A percentile compares a stretch with the other conserved stretches of the same genome.
These are phyloP conservation scores for Hypanus sabinus DNA, from an alignment of 2,113 vertebrate species.

Conservation along the genomic window DNA sequence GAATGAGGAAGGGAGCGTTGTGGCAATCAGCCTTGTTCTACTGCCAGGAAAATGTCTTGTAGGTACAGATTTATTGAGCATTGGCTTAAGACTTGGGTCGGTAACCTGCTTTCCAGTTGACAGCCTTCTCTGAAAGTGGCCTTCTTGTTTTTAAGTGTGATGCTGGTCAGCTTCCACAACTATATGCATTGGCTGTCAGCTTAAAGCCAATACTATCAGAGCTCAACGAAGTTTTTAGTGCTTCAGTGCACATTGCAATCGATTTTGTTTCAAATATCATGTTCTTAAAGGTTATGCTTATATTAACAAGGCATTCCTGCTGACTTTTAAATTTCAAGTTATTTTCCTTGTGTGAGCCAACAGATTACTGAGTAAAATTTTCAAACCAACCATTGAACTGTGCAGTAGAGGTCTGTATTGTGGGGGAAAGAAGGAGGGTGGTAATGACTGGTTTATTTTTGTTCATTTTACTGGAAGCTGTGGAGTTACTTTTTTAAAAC, in stretches of 20 bases:
- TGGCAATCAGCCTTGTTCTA: not conserved
- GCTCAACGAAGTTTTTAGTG: not conserved
- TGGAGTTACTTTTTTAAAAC: not conserved
- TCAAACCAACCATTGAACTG: not conserved
- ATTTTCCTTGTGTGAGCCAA: not conserved
- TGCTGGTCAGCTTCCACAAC: not conserved
- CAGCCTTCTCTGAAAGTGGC: not conserved
- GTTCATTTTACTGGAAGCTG: not conserved
- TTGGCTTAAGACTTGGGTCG: not conserved
- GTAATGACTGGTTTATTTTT: not conserved
- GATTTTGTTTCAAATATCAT: constrained; percentile 24
- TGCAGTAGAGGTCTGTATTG: not conserved
- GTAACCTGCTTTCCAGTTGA: not conserved
- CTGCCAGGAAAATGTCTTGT: not conserved
- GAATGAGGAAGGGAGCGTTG: not conserved
- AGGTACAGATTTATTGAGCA: not conserved
- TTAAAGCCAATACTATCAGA: constrained; percentile 10
- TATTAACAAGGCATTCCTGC: not conserved
- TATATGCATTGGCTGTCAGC: constrained; percentile 12
- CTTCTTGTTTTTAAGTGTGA: not conserved
- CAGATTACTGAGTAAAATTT: not conserved
- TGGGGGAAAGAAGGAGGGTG: not conserved
- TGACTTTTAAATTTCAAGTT: constrained; percentile 1
- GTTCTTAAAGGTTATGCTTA: constrained; percentile 30
- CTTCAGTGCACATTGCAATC: constrained; percentile 26